A percentile compares a stretch with the other conserved stretches of the same genome.
These are phyloP conservation scores for Falco cherrug DNA, from an alignment of 2,797 vertebrate species.

Conservation along the genomic window DNA sequence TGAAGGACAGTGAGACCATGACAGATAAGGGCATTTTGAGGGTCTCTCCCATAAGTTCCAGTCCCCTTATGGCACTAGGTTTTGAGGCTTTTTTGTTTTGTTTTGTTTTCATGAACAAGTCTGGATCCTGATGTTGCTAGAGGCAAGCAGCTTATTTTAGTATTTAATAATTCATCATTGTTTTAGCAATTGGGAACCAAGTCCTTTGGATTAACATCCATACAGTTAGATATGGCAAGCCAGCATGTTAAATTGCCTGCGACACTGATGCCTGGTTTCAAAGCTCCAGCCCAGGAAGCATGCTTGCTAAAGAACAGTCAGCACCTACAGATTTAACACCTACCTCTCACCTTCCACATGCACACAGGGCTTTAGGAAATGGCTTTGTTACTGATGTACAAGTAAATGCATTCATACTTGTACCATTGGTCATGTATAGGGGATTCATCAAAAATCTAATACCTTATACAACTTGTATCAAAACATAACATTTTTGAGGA, in stretches of 20 bases:
- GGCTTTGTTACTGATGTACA: neutral
- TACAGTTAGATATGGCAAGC: neutral
- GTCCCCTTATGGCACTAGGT: neutral
- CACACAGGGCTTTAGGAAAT: neutral
- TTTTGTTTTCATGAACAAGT: neutral
- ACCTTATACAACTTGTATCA: constrained; percentile 47
- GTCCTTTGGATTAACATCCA: neutral
- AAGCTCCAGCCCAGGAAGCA: neutral
- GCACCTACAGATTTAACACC: neutral
- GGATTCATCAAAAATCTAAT: neutral
- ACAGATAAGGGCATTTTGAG: neutral
- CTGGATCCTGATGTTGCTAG: neutral
- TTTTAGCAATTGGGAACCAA: neutral
- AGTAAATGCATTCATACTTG: neutral
- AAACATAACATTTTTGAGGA: constrained; percentile 59
- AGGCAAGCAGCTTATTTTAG: neutral
- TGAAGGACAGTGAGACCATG: neutral
- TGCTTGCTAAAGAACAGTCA: neutral
- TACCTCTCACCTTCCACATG: neutral
- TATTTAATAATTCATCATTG: neutral
- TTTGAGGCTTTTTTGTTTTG: neutral
- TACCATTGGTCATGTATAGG: neutral
- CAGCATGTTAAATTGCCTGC: neutral
- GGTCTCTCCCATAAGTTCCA: neutral
- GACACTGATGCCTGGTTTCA: neutral